Conservation (phyloP, 2,888 invertebrate genomes). For the Caradrina kadenii region DNA sequence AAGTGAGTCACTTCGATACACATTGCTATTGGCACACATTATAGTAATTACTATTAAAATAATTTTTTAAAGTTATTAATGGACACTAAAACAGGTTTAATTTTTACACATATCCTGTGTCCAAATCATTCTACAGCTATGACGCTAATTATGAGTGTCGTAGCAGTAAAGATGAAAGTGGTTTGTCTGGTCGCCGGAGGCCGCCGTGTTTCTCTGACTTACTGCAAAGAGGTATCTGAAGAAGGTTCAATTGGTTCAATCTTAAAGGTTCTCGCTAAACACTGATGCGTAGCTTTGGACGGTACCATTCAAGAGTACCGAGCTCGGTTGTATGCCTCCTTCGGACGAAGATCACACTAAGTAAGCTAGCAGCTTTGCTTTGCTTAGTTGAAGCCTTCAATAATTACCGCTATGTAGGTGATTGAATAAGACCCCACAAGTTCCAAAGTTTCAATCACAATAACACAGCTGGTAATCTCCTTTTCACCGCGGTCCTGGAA, state of each 20-base stretch:
- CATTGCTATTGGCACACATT: constrained; percentile 14
- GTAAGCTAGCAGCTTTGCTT: no score
- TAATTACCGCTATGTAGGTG: no score
- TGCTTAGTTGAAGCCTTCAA: no score
- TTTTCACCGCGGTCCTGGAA: no score
- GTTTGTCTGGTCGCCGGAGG: constrained; percentile 59
- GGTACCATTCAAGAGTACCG: not conserved
- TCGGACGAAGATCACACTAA: no score
- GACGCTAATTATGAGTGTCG: constrained; percentile 53
- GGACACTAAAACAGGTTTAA: constrained; percentile 30
- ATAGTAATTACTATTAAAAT: constrained; percentile 27
- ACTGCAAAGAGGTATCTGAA: not conserved
- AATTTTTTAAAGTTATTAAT: constrained; percentile 30
- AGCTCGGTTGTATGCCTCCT: no score
- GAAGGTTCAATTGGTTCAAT: constrained; percentile 19
- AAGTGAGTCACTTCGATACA: constrained; percentile 33
- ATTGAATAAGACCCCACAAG: no score
- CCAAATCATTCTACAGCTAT: constrained; percentile 27
- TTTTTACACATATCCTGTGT: constrained; percentile 54
- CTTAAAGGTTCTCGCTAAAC: not conserved
- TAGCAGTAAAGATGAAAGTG: constrained; percentile 61
- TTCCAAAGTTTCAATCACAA: no score
- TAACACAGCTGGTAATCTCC: no score
- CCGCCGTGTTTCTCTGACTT: constrained; percentile 51
- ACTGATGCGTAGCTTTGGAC: not conserved